These are phyloP conservation scores for Ciconia maguari DNA, from an alignment of 2,113 vertebrate genomes.

Conservation along the genomic window DNA sequence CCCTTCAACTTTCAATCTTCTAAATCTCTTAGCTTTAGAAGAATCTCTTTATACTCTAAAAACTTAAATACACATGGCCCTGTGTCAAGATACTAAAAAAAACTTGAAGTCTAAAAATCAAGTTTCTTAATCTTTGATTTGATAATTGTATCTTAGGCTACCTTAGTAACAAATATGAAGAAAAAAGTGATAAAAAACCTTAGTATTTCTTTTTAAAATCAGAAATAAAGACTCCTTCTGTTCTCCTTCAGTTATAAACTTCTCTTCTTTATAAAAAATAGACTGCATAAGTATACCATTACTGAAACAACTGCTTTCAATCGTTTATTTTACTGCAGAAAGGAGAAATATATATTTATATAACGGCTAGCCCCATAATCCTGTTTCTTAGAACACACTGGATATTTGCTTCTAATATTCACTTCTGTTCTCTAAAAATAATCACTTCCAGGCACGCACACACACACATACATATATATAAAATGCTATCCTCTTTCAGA, in stretches of 20 bases:
- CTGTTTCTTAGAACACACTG: not conserved
- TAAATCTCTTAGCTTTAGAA: not conserved
- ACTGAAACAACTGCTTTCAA: not conserved
- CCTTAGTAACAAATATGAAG: not conserved
- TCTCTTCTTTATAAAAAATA: not conserved
- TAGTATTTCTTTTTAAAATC: not conserved
- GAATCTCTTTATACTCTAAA: not conserved
- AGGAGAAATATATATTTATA: not conserved
- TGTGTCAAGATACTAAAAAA: not conserved
- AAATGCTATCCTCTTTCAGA: not conserved
- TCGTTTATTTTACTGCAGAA: not conserved
- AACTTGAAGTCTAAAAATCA: not conserved
- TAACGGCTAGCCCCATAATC: not conserved
- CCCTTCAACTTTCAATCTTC: not conserved
- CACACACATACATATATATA: not conserved
- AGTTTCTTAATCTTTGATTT: not conserved
- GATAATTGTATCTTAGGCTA: not conserved
- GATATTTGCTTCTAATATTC: not conserved
- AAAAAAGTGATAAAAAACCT: not conserved
- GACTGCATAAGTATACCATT: not conserved
- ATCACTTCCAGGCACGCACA: not conserved
- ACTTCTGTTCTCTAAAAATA: not conserved
- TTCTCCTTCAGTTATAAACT: not conserved
- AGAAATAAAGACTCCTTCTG: not conserved
- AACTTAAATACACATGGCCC: not conserved